Evolutionary conservation across 2,797 vertebrate species (phyloP).

Genomic region (Brachyalestes nurse): DNA sequence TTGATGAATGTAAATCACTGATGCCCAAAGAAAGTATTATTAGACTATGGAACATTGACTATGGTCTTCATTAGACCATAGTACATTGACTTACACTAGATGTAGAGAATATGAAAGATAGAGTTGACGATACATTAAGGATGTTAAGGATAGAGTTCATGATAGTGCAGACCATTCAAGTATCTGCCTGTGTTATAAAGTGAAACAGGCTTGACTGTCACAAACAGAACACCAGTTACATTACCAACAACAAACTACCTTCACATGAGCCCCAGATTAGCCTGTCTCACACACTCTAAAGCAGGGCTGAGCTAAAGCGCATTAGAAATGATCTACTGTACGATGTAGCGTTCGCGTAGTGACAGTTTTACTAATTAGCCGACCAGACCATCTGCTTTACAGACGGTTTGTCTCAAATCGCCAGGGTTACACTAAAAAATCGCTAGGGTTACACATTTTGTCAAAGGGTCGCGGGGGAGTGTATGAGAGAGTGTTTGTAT

Average conservation of each 20-base stretch:
- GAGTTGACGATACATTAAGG: no score
- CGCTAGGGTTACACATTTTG: not conserved
- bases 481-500: constrained; percentile 8
- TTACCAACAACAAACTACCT: not conserved
- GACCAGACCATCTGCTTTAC: constrained; percentile 18
- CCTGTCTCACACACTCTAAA: not conserved
- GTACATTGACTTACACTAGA: no score
- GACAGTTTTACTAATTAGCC: constrained; percentile 9
- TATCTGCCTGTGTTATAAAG: no score
- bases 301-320: not conserved
- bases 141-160: no score
- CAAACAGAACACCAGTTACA: not conserved
- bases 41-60: no score
- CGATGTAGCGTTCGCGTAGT: not conserved
- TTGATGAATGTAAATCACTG: no score
- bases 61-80: no score
- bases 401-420: not conserved
- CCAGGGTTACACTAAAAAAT: constrained; percentile 9
- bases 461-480: constrained; percentile 8
- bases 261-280: not conserved
- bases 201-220: not conserved
- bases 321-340: constrained; percentile 11
- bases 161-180: no score
- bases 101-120: no score
- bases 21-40: no score